These are phyloP conservation scores for Nematolebias whitei DNA, from an alignment of 2,113 vertebrate species.

Conservation along the genomic window DNA sequence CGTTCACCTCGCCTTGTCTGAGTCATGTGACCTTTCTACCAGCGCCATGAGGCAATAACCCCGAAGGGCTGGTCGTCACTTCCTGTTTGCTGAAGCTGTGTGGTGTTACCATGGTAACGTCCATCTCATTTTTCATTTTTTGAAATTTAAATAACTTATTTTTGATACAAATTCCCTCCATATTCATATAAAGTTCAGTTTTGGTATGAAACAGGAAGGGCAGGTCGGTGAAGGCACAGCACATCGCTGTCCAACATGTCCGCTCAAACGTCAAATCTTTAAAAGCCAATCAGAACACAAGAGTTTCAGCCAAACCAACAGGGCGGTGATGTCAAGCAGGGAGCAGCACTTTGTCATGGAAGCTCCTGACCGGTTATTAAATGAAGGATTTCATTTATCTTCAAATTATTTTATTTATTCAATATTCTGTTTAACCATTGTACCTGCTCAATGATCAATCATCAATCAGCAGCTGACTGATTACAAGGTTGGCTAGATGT, in stretches of 20 bases:
- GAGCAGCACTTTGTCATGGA: background rate
- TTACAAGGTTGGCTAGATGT: no score
- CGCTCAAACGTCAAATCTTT: background rate
- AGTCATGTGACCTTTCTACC: background rate
- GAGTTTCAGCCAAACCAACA: conserved; percentile 27
- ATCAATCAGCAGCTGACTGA: background rate
- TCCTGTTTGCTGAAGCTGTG: background rate
- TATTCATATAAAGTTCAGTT: conserved; percentile 64
- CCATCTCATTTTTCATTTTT: background rate
- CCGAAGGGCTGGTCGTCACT: background rate
- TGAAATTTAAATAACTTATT: conserved; percentile 51
- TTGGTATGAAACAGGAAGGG: conserved; percentile 2
- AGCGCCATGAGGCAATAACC: background rate
- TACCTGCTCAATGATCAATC: background rate
- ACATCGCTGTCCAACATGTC: conserved; percentile 35
- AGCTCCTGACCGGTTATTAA: background rate
- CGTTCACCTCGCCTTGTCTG: background rate
- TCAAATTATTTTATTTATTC: no score
- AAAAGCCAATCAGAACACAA: background rate
- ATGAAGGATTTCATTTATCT: background rate
- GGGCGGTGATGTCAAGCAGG: background rate
- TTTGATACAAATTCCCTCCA: conserved; percentile 56
- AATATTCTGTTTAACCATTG: no score
- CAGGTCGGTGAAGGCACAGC: background rate
- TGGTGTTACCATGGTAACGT: conserved; percentile 15